Percentiles rank a stretch among this genome's conserved stretches.
These are phyloP conservation scores for Lordiphosa stackelbergi DNA, from an alignment of 1,140 invertebrate species.

Conservation along the genomic window DNA sequence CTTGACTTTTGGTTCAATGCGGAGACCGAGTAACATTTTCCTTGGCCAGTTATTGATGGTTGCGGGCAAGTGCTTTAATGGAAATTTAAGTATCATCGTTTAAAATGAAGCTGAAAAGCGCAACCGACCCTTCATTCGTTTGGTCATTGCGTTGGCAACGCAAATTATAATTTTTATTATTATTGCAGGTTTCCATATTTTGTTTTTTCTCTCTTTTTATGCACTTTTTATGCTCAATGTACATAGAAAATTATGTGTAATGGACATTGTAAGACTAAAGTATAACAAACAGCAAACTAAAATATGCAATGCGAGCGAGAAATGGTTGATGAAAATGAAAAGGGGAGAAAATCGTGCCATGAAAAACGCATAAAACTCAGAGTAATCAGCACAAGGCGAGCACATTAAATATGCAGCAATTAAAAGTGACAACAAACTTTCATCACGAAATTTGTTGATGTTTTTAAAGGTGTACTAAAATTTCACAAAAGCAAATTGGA, in stretches of 20 bases:
- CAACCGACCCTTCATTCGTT: slow-evolving; percentile 47
- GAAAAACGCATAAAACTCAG: slow-evolving; percentile 59
- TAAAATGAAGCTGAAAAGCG: slow-evolving; percentile 71
- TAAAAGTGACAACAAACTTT: slow-evolving; percentile 62
- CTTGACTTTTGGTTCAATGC: slow-evolving; percentile 52
- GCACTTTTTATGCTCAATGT: slow-evolving; percentile 55
- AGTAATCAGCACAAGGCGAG: slow-evolving; percentile 43
- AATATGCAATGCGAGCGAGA: slow-evolving; percentile 58
- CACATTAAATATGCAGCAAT: slow-evolving; percentile 69
- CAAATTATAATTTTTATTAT: slow-evolving; percentile 67
- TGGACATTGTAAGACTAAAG: slow-evolving; percentile 39
- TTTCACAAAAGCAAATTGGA: slow-evolving; percentile 42
- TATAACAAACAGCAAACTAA: slow-evolving; percentile 45
- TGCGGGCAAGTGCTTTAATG: slow-evolving; percentile 70
- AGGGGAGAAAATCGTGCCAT: slow-evolving; percentile 28
- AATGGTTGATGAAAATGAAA: slow-evolving; percentile 34
- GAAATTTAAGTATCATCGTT: slow-evolving; percentile 76
- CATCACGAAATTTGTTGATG: slow-evolving; percentile 45
- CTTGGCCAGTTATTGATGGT: slow-evolving; percentile 59
- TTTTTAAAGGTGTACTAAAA: slow-evolving; percentile 25
- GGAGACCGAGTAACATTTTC: slow-evolving; percentile 18
- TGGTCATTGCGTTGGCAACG: slow-evolving; percentile 55
- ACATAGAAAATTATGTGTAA: slow-evolving; percentile 60
- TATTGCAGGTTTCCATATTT: slow-evolving; percentile 31
- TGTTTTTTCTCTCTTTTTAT: slow-evolving; percentile 30